Base-by-base conservation (phyloP, 1,140 invertebrate species). In the Chrysomallon squamiferum region DNA sequence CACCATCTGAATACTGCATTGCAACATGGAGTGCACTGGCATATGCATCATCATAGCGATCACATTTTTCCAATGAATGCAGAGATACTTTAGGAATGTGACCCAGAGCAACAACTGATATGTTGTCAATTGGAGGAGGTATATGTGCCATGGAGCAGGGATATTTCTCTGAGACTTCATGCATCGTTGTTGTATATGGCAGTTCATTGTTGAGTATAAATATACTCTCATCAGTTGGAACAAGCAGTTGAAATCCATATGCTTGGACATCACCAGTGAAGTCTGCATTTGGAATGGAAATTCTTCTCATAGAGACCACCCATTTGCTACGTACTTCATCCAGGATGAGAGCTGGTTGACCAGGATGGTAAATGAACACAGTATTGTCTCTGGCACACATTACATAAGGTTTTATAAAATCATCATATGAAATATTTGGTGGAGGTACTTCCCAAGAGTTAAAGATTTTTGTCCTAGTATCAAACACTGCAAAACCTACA, bases 401-500 rank as follows among this genome's bases (percentile, higher is more conserved):
- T 3, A 73, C 74, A 60, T 79, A 82, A 11, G 76, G 72, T 13
- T 69, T 71, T 7, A 70, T 72, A 77, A 82, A 84, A 56, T 82
- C 78, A 65, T 81, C 78, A 66, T 84, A 84, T 15, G 74, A 75
- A 47, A 82, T 76, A 9, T 82, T 80, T 3, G 80, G 79, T 2
- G 82, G 69, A 7, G 74, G 68, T 52, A 84, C 68, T 33, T 81
- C 79, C 69, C 70, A 75, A 6, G 77, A 73, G 57, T 72, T 74
- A 62, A 82, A 82, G 4, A 76, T 71, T 65, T 80, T 79, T 27
- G 71, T 76, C 64, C 77, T 78, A 9, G 77, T 72, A 71, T 84
- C 80, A 74, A 84, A 84, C 66, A 81, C 75, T n/a, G 74, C 75
- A 77, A 84, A 84, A n/a, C 78, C 76, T 6, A 82, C 75, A 29